Conservation (phyloP, 2,113 vertebrate genomes). For the Uropsilus gracilis region DNA sequence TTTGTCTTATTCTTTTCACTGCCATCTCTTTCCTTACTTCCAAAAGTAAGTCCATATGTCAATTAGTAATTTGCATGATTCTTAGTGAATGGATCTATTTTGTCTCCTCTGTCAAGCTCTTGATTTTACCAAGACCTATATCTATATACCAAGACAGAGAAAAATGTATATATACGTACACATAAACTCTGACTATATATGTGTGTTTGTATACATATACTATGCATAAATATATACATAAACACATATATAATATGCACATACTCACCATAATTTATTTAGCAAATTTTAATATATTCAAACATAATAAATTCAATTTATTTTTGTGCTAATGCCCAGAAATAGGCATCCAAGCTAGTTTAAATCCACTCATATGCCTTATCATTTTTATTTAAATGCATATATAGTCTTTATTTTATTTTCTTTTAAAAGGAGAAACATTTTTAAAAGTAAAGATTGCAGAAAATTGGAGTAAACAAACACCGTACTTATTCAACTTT, state of each 20-base stretch:
- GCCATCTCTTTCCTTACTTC: background rate
- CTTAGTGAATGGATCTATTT: slow-evolving; percentile 11
- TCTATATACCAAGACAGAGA: background rate
- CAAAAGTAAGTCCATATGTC: background rate
- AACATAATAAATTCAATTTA: background rate
- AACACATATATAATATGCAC: too few relatives aligned
- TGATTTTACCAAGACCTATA: background rate
- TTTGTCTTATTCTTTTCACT: background rate
- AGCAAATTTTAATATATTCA: background rate
- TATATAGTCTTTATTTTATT: background rate
- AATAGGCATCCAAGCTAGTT: background rate
- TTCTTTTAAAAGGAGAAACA: background rate
- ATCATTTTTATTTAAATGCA: background rate
- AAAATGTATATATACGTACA: background rate
- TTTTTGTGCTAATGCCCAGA: background rate
- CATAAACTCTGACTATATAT: background rate
- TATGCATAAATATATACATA: too few relatives aligned
- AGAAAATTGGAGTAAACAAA: background rate
- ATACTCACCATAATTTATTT: background rate
- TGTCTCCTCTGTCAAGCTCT: background rate
- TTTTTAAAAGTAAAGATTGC: background rate
- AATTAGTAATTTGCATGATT: background rate
- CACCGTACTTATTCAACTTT: background rate
- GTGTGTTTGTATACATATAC: background rate
- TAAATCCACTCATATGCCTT: background rate